Base-by-base conservation (phyloP, 1,140 invertebrate genomes). In the Drosophila nikananu region DNA sequence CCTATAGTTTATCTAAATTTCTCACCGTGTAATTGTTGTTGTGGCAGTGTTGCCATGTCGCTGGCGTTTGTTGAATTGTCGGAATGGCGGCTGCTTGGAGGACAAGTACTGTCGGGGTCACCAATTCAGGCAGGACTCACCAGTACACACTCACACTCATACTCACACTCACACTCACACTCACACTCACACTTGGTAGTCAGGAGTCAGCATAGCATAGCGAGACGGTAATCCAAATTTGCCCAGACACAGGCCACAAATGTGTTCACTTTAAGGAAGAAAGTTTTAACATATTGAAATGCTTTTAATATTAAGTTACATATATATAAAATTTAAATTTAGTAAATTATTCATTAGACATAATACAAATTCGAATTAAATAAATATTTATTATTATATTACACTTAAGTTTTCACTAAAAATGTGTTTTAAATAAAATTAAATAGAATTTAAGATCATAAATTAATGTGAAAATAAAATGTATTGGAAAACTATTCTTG, bases 141-240 rank as follows among this genome's bases (percentile, higher is more conserved):
- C 25, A 58, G 42, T 79, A 60, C 60, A 54, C 17, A 60, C 41
- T 46, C 65, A 42, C 21, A 48, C 44, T 46, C 68, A 37, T 19
- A 55, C 44, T 64, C 59, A 54, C 17, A 59, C 41, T 41, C 65
- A 66, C 51, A 35, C 58, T 32, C 32, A 55, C 21, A 32, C 7
- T 42, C 35, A 49, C 25, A 54, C 32, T 17, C 46, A 30, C 19
- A 57, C 0, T 27, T 10, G 25, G 49, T 30, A 51, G 25, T 30
- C 39, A 35, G 37, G 17, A 52, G 46, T 55, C 65, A 58, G 48
- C 41, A 46, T 25, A 32, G 67, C 49, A 46, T 41, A 59, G 63
- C 60, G 59, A 46, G 9, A 77, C 62, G 63, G 63, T 68, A 83
- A 83, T 79, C 80, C 78, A 60, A 81, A 80, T 70, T 54, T 64